Evolutionary conservation across 2,797 vertebrate genomes (phyloP), one percentile per base, ranked within the genome.

Genomic region (Cyprinella venusta): DNA sequence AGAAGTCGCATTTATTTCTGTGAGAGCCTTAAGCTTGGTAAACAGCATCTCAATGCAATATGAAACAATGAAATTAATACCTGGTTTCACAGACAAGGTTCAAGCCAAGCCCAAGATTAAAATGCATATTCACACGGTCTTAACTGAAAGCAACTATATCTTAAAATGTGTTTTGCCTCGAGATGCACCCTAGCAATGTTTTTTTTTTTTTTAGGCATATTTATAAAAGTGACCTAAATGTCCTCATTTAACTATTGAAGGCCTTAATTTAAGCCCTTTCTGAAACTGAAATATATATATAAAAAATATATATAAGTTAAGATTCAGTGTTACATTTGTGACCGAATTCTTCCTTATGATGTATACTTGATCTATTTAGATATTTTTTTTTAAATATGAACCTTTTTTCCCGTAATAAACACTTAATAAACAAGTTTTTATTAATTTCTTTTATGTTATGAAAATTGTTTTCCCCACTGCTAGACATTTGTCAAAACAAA

Each of bases 401-500:
- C 50, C 33, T 33, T 16, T 7, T 24, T 4, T 26, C 15, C 15
- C 10, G 13, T 26, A 76, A 42, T 42, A 42, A 42, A 26, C 54
- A 10, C 50, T 6, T 30, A 18, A 64, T 16, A 65, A 65, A 61
- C 12, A 15, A 48, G 4, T 13, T 48, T 12, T 5, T 48, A 15
- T 15, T 4, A 4, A 4, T 13, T 4, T 52, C 8, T 52, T 54
- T 12, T 16, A 76, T 8, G 42, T 42, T 45, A 76, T 61, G 18
- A 30, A 40, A 42, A 42, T 40, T 40, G 33, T 61, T 76, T 76
- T 16, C 74, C 54, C 38, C 19, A 13, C 15, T 76, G 56, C 38
- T 24, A 61, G 16, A 61, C 24, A 19, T 42, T 63, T 76, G 33
- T 40, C 36, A 61, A 63, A 76, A 76, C 74, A 76, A 76, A 76